phyloP scores from a whole-genome alignment of 2,888 invertebrate genomes.

The Toxonevra muliebris region DNA sequence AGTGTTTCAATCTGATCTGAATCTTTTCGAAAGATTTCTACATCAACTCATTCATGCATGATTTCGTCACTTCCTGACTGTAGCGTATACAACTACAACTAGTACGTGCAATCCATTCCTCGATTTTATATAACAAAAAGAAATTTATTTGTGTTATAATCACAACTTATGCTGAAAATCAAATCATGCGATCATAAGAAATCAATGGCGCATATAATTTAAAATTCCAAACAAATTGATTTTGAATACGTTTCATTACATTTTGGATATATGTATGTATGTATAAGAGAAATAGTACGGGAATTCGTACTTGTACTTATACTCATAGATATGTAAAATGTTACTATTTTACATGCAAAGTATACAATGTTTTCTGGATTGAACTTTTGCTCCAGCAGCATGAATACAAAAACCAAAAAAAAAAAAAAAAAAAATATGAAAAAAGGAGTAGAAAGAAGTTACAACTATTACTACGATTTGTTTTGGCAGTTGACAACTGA shows the following conservation, averaged over 20 bases:
- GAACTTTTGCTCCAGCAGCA: conserved; percentile 9
- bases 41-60: too few species aligned
- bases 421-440: conserved; percentile 39
- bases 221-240: conserved; percentile 57
- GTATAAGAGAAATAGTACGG: neutral
- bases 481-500: conserved; percentile 24
- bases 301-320: too few species aligned
- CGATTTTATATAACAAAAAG: too few species aligned
- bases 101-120: too few species aligned
- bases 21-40: too few species aligned
- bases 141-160: too few species aligned
- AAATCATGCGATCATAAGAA: conserved; percentile 25
- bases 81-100: too few species aligned
- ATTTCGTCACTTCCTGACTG: too few species aligned
- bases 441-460: conserved; percentile 3
- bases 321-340: too few species aligned
- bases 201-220: conserved; percentile 53
- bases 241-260: conserved; percentile 56
- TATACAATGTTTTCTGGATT: conserved; percentile 6
- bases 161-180: too few species aligned
- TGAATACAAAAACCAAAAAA: conserved; percentile 25
- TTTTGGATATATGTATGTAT: conserved; percentile 45
- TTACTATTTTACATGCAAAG: neutral
- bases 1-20: too few species aligned
- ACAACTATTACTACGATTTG: conserved; percentile 21